Conservation (phyloP, 2,888 invertebrate species). For the Volucella inanis region DNA sequence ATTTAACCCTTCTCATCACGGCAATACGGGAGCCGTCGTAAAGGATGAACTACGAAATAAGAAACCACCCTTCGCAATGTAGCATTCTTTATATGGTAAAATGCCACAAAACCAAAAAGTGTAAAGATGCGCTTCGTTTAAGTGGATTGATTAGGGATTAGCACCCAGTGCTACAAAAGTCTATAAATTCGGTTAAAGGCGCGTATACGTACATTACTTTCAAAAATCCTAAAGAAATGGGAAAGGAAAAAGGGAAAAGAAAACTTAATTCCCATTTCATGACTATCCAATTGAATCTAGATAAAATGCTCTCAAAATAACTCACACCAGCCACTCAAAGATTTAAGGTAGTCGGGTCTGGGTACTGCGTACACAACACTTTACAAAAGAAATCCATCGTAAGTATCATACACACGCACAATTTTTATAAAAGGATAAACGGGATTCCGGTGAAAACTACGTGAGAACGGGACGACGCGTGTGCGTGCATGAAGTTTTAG, state of each 20-base stretch:
- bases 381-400: slow-evolving; percentile 45
- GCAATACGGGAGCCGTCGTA: too few species aligned
- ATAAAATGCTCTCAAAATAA: slow-evolving; percentile 43
- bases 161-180: not conserved
- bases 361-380: not conserved
- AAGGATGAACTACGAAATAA: too few species aligned
- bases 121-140: slow-evolving; percentile 4
- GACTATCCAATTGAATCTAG: slow-evolving; percentile 27
- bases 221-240: not conserved
- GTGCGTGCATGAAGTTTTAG: slow-evolving; percentile 18
- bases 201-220: not conserved
- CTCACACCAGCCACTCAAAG: slow-evolving; percentile 29
- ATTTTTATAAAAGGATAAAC: slow-evolving; percentile 55
- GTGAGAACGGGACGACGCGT: slow-evolving; percentile 33
- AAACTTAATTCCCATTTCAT: slow-evolving; percentile 26
- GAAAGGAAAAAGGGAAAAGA: not conserved
- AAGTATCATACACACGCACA: slow-evolving; percentile 26
- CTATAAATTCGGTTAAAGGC: slow-evolving; percentile 16
- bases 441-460: slow-evolving; percentile 56
- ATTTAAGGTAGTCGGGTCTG: slow-evolving; percentile 1
- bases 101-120: not conserved
- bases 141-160: slow-evolving; percentile 28
- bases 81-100: too few species aligned
- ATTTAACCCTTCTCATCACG: too few species aligned
- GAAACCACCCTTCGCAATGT: too few species aligned